These are phyloP conservation scores for Hedya salicella DNA, from an alignment of 2,888 invertebrate genomes.

Conservation along the genomic window DNA sequence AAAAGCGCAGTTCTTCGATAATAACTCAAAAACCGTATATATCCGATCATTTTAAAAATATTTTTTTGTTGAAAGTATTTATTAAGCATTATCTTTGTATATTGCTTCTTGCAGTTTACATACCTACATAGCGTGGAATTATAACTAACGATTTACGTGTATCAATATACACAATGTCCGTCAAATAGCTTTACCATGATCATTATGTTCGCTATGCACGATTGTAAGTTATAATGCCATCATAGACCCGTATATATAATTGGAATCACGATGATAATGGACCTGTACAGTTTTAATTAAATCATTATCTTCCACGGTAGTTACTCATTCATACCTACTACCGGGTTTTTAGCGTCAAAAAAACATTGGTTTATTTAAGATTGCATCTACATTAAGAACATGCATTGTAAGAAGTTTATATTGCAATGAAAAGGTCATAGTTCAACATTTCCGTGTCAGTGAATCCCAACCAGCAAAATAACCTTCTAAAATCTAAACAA, in stretches of 20 bases:
- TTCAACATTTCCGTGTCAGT: no score
- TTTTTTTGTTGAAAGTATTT: no score
- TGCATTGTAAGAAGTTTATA: no score
- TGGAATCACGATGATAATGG: constrained; percentile 5
- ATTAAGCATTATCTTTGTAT: no score
- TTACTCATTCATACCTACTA: constrained; percentile 11
- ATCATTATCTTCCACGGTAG: constrained; percentile 18
- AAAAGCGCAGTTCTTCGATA: no score
- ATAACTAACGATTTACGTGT: background rate
- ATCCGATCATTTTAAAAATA: no score
- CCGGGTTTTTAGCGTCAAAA: constrained; percentile 6
- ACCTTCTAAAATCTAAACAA: no score
- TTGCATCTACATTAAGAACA: background rate
- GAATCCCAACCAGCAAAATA: no score
- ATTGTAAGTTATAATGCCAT: constrained; percentile 13
- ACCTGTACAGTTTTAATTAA: constrained; percentile 19
- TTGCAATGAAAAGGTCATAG: no score
- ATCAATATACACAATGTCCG: background rate
- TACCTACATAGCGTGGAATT: background rate
- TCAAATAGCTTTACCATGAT: background rate
- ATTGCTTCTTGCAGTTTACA: no score
- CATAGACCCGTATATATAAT: background rate
- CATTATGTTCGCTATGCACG: constrained; percentile 1
- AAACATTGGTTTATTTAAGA: constrained; percentile 9
- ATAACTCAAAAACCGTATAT: no score